Evolutionary conservation across 2,797 vertebrate genomes (phyloP), one percentile per base, ranked within the genome.

Genomic region (Poecilia wingei): DNA sequence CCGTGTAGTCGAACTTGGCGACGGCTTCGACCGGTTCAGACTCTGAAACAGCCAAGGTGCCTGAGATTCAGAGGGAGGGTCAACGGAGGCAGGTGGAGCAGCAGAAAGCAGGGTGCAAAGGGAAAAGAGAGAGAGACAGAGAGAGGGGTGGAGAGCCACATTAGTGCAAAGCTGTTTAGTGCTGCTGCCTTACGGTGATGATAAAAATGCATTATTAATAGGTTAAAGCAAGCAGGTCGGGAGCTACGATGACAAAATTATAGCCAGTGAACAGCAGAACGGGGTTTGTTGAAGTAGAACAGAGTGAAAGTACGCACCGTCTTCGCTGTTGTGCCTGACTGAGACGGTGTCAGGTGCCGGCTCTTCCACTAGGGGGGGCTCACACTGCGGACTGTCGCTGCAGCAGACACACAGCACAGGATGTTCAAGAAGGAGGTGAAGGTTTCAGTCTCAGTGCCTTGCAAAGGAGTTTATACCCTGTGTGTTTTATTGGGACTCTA

Each of bases 381-480:
- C 98, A 82, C 96, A 97, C 0, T 98, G 98, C 73, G 97, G 96
- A 79, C 96, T 97, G 91, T 99, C 98, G 82, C 98, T 99, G 80
- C n/a, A 73, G 79, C 39, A 82, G 57, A 88, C 59, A 77, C 61
- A 80, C 43, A 66, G 39, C 25, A 84, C 43, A 82, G 10, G 75
- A 68, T 57, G 57, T 83, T 79, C 3, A 73, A 12, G 76, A 77
- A 73, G 9, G 46, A 86, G 71, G 9, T 51, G 49, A 25, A 79
- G 55, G 4, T 39, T 43, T 79, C 49, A 74, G 47, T 16, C 25
- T n/a, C 41, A 45, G 14, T 5, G 0, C 22, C 12, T 69, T 69
- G 39, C 20, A 25, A 69, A 43, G 43, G 10, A 18, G 6, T 14
- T n/a, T 45, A 16, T 45, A 45, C 16, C 41, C 4, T n/a, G 4